phyloP scores from a whole-genome alignment of 92 coral and sea anemone species.

The Paragorgia papillata region DNA sequence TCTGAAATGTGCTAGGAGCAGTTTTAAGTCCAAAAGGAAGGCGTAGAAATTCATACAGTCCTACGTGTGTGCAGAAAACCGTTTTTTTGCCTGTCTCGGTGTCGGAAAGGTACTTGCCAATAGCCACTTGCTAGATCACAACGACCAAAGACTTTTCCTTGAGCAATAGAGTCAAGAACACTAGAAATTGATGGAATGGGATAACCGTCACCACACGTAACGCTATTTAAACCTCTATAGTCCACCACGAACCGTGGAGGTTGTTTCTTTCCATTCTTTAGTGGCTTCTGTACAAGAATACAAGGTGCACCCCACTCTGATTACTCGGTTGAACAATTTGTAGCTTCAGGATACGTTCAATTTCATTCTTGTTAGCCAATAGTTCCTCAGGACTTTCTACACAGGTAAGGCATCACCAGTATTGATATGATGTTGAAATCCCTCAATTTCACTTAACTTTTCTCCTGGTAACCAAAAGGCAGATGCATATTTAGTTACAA shows the following conservation, averaged over 20 bases:
- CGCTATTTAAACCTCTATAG: constrained; percentile 55
- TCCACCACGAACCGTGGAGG: constrained; percentile 65
- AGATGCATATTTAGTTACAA: constrained; percentile 44
- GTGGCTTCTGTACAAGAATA: constrained; percentile 54
- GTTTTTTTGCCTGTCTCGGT: constrained; percentile 36
- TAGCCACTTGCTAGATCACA: constrained; percentile 58
- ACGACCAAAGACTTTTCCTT: constrained; percentile 50
- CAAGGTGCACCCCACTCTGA: constrained; percentile 63
- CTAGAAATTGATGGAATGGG: constrained; percentile 50
- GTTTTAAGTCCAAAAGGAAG: no score
- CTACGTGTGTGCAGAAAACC: no score
- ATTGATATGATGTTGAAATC: constrained; percentile 52
- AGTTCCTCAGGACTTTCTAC: constrained; percentile 54
- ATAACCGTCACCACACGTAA: constrained; percentile 59
- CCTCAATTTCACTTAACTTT: constrained; percentile 44
- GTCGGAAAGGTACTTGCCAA: constrained; percentile 54
- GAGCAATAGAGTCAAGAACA: constrained; percentile 56
- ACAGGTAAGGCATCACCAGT: constrained; percentile 54
- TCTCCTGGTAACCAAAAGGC: constrained; percentile 46
- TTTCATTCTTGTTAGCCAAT: constrained; percentile 49
- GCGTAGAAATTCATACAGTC: no score
- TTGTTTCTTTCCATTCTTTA: constrained; percentile 38
- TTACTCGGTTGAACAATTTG: constrained; percentile 62
- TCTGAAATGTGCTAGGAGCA: no score
- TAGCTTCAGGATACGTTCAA: constrained; percentile 57